These are phyloP conservation scores for Phenganax stokvisi DNA, from an alignment of 92 coral and sea anemone species.

Conservation along the genomic window DNA sequence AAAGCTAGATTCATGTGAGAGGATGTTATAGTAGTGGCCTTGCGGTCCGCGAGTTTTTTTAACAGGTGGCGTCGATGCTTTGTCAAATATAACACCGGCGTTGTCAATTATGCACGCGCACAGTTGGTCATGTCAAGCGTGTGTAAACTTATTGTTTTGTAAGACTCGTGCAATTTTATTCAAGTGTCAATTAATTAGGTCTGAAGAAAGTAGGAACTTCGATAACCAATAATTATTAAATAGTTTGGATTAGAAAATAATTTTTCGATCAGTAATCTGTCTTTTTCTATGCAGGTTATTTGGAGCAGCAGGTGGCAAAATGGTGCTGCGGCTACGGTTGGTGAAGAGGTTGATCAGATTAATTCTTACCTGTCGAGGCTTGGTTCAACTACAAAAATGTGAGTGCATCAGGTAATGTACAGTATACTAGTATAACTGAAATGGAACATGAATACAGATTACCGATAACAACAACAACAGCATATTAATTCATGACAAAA, in stretches of 20 bases:
- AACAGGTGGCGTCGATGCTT: not conserved
- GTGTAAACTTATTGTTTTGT: not conserved
- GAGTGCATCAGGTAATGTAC: slow-evolving; percentile 51
- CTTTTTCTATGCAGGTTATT: slow-evolving; percentile 20
- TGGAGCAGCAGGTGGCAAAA: slow-evolving; percentile 65
- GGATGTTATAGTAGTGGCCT: slow-evolving; percentile 50
- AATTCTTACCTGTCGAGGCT: slow-evolving; percentile 50
- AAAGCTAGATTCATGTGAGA: slow-evolving; percentile 38
- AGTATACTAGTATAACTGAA: not conserved
- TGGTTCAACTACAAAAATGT: slow-evolving; percentile 54
- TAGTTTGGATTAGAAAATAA: not conserved
- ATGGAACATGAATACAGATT: slow-evolving; percentile 12
- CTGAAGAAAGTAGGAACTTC: too few relatives aligned
- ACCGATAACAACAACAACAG: slow-evolving; percentile 38
- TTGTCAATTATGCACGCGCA: slow-evolving; percentile 54
- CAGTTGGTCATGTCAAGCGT: slow-evolving; percentile 51
- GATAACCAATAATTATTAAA: too few relatives aligned
- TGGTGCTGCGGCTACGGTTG: slow-evolving; percentile 47
- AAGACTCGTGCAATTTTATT: not conserved
- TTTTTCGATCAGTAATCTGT: not conserved
- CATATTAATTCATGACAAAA: too few relatives aligned
- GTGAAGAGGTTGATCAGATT: slow-evolving; percentile 53
- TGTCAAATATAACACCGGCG: slow-evolving; percentile 42
- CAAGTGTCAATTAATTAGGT: not conserved
- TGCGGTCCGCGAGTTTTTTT: slow-evolving; percentile 33